Evolutionary conservation across 2,113 vertebrate species (phyloP).

Genomic region (Sebastes fasciatus): DNA sequence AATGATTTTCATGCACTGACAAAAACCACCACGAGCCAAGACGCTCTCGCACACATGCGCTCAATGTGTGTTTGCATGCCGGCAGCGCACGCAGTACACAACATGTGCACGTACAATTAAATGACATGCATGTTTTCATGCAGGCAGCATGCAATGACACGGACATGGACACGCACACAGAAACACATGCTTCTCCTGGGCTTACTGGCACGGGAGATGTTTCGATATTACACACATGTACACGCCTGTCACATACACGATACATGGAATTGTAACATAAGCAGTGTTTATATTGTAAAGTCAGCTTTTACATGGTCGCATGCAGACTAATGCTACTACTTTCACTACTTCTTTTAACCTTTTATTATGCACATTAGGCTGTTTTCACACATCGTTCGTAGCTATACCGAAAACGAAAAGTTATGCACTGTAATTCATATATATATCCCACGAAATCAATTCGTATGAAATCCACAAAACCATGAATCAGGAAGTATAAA

Average conservation of each 20-base stretch:
- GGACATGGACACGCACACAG: slow-evolving; percentile 49
- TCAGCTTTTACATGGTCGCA: neutral
- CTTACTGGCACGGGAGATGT: slow-evolving; percentile 26
- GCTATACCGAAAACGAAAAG: too few relatives aligned
- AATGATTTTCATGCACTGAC: slow-evolving; percentile 73
- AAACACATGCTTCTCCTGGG: slow-evolving; percentile 12
- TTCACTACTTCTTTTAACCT: neutral
- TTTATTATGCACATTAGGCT: neutral
- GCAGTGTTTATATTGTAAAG: neutral
- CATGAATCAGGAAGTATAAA: too few relatives aligned
- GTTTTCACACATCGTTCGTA: too few relatives aligned
- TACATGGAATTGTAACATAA: neutral
- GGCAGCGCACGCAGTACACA: slow-evolving; percentile 13
- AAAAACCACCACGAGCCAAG: slow-evolving; percentile 52
- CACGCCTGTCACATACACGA: slow-evolving; percentile 11
- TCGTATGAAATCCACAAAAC: too few relatives aligned
- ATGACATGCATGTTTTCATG: slow-evolving; percentile 64
- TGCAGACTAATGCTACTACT: neutral
- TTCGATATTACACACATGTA: slow-evolving; percentile 9
- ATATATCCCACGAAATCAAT: too few relatives aligned
- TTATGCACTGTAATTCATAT: too few relatives aligned
- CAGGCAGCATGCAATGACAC: slow-evolving; percentile 54
- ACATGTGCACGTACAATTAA: slow-evolving; percentile 40
- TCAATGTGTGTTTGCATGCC: slow-evolving; percentile 28
- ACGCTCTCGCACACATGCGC: slow-evolving; percentile 28